Base-by-base conservation (phyloP, 35 echinoderm and acorn worm species). In the Patiria miniata region DNA sequence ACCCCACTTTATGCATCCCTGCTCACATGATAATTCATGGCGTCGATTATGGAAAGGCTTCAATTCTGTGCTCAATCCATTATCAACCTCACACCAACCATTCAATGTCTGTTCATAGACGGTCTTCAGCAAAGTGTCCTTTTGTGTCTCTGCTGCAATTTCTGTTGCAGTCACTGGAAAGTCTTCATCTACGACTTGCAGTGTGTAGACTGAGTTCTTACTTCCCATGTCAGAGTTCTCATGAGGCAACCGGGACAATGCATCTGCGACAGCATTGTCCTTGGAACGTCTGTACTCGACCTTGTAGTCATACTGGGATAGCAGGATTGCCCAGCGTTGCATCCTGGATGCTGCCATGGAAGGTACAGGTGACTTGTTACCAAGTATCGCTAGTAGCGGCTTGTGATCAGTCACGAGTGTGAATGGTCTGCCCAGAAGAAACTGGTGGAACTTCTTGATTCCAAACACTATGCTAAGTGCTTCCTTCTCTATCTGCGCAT, bases 61-160 rank as follows among this genome's bases (percentile, higher is more conserved):
- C n/a, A n/a, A n/a, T n/a, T n/a, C n/a, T n/a, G n/a, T n/a, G n/a
- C n/a, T n/a, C n/a, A n/a, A n/a, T n/a, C 52, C 52, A 54, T 54
- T 54, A 54, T 54, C 52, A 9, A 54, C 52, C 18, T 82, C 80
- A 44, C 39, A 44, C 40, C 80, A 82, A 82, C 80, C 80, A 51
- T 82, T 10, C 9, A 82, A 44, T 21, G 80, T 51, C n/a, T n/a
- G n/a, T n/a, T n/a, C n/a, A n/a, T n/a, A n/a, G n/a, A n/a, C n/a
- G n/a, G n/a, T n/a, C n/a, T 42, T 82, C 52, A 91, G 54, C 40
- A 91, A 50, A 1, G 29, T 23, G 77, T 86, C 83, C 40, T 86
- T 86, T 18, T 50, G 10, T 79, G 83, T 86, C 14, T 32, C 30
- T 33, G 29, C 22, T 19, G 89, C 83, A 80, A 91, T 86, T n/a